Percentiles rank a stretch among this genome's conserved stretches.
Evolutionary conservation across 2,113 vertebrate species (phyloP).

Genomic region (Equus quagga): DNA sequence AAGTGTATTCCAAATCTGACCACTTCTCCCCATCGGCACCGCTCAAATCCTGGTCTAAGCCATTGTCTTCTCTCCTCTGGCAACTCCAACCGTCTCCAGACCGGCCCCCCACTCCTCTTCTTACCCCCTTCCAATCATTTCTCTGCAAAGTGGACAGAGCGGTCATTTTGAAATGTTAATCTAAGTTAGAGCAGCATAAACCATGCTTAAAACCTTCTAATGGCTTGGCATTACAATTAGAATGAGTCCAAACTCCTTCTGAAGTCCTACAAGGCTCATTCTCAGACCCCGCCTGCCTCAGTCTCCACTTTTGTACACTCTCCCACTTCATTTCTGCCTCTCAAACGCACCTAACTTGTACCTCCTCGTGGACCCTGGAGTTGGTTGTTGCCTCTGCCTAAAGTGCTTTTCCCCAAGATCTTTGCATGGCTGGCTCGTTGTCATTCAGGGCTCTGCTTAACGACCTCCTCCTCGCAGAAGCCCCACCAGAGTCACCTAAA

Average conservation of each 20-base stretch:
- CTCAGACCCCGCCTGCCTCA: no score
- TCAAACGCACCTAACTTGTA: neutral
- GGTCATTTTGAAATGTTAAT: neutral
- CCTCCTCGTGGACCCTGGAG: neutral
- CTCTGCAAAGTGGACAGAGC: neutral
- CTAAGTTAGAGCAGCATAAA: neutral
- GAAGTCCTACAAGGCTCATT: neutral
- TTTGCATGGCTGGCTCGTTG: neutral
- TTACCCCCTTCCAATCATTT: neutral
- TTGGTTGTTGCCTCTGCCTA: neutral
- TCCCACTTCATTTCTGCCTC: neutral
- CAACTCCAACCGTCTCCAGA: neutral
- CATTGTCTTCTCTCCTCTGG: neutral
- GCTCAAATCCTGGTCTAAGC: neutral
- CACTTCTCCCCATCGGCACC: neutral
- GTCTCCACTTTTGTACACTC: accelerated
- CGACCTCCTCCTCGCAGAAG: neutral
- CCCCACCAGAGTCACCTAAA: neutral
- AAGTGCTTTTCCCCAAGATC: neutral
- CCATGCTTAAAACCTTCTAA: neutral
- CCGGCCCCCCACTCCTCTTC: neutral
- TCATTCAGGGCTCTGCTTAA: neutral
- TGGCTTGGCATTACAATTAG: neutral
- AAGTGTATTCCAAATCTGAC: neutral
- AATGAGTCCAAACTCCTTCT: neutral